A percentile compares a stretch with the other conserved stretches of the same genome.
Conservation (phyloP, 1,140 invertebrate genomes). For the Anastatus disparis region DNA sequence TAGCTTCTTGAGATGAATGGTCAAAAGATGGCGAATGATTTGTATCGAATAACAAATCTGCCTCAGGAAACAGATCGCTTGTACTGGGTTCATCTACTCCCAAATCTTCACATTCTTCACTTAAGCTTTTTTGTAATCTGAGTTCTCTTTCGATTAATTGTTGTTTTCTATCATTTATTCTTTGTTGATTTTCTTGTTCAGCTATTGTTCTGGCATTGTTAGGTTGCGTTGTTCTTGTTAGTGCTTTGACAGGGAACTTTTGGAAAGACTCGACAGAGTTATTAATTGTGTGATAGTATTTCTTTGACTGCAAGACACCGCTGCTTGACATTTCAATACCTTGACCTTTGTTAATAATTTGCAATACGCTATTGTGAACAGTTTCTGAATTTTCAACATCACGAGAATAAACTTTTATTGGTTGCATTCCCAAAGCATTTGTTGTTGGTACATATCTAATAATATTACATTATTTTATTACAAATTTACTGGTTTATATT, state of each 20-base stretch:
- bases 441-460: conserved; percentile 44
- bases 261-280: conserved; percentile 59
- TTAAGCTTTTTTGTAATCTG: conserved; percentile 75
- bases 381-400: conserved; percentile 53
- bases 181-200: conserved; percentile 23
- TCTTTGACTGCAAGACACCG: conserved; percentile 60
- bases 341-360: conserved; percentile 64
- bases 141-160: conserved; percentile 70
- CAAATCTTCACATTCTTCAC: conserved; percentile 80
- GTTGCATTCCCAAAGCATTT: conserved; percentile 54
- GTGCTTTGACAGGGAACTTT: conserved; percentile 58
- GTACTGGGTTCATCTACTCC: conserved; percentile 82
- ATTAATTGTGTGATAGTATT: conserved; percentile 60
- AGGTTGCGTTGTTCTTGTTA: conserved; percentile 43
- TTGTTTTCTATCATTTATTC: conserved; percentile 60
- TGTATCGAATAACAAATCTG: conserved; percentile 75
- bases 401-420: conserved; percentile 53
- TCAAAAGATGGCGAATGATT: conserved; percentile 67
- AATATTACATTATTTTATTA: too few relatives aligned
- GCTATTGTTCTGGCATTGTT: conserved; percentile 47
- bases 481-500: too few relatives aligned
- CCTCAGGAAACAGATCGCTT: conserved; percentile 81
- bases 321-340: conserved; percentile 59
- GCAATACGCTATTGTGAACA: conserved; percentile 57
- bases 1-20: conserved; percentile 62